Conservation (phyloP, 2,113 vertebrate genomes). For the Azemiops feae region DNA sequence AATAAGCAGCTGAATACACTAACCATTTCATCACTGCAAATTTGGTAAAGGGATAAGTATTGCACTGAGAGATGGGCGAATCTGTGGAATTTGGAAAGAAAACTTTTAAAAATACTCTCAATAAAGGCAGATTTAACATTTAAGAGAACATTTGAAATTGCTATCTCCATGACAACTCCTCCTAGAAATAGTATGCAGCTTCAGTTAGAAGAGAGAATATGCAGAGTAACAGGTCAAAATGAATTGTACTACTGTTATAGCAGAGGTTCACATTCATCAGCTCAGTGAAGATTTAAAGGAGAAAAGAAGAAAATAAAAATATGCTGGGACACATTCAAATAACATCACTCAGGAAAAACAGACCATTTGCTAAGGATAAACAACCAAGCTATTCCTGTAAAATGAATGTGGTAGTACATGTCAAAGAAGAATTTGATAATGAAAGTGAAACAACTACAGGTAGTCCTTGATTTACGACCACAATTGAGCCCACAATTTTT, state of each 20-base stretch:
- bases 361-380: background rate
- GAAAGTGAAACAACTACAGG: background rate
- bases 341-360: background rate
- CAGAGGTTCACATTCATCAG: background rate
- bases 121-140: background rate
- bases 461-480: too few relatives aligned
- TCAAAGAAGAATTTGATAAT: background rate
- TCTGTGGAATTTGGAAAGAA: background rate
- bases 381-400: background rate
- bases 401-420: background rate
- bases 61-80: background rate
- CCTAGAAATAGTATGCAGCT: background rate
- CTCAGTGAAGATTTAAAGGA: background rate
- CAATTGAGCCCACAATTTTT: too few relatives aligned
- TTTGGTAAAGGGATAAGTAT: background rate
- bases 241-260: background rate
- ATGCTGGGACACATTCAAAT: background rate
- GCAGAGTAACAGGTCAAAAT: background rate
- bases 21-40: background rate
- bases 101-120: background rate
- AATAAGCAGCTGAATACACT: background rate
- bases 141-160: background rate
- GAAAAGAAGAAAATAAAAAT: background rate
- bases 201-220: background rate
- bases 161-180: background rate